Conservation (phyloP, 1,140 invertebrate genomes). For the Manduca sexta region DNA sequence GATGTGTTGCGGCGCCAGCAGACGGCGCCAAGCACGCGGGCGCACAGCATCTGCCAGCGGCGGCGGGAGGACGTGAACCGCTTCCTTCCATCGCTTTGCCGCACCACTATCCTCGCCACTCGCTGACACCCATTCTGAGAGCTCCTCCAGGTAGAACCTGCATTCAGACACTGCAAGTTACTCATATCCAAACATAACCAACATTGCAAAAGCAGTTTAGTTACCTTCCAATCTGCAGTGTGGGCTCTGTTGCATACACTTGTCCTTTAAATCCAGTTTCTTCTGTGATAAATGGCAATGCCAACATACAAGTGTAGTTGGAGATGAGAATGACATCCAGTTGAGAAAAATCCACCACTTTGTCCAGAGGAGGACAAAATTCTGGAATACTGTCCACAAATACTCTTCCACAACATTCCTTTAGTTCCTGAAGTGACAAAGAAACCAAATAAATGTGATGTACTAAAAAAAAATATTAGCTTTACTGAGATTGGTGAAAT, state of each 20-base stretch:
- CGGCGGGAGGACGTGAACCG: slow-evolving; percentile 88
- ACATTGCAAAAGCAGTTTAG: no score
- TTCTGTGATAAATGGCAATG: slow-evolving; percentile 96
- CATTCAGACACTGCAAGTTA: slow-evolving; percentile 45
- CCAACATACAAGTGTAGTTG: slow-evolving; percentile 96
- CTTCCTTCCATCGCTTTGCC: slow-evolving; percentile 89
- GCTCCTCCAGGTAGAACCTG: slow-evolving; percentile 93
- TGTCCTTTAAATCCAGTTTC: slow-evolving; percentile 94
- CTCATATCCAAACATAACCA: no score
- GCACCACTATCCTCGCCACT: slow-evolving; percentile 78
- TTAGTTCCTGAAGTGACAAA: slow-evolving; percentile 82
- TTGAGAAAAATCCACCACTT: slow-evolving; percentile 92
- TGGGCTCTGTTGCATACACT: slow-evolving; percentile 98
- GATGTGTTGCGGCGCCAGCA: slow-evolving; percentile 82
- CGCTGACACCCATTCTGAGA: slow-evolving; percentile 89
- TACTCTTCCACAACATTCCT: slow-evolving; percentile 90
- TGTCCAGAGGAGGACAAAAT: slow-evolving; percentile 90
- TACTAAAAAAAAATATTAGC: no score
- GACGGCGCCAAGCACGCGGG: slow-evolving; percentile 89
- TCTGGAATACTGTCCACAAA: slow-evolving; percentile 95
- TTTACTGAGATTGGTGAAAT: no score
- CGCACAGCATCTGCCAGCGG: slow-evolving; percentile 86
- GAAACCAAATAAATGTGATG: no score
- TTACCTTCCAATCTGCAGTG: slow-evolving; percentile 93
- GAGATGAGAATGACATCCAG: slow-evolving; percentile 98